Conservation (phyloP, 2,797 vertebrate species). For the Spea hammondii region DNA sequence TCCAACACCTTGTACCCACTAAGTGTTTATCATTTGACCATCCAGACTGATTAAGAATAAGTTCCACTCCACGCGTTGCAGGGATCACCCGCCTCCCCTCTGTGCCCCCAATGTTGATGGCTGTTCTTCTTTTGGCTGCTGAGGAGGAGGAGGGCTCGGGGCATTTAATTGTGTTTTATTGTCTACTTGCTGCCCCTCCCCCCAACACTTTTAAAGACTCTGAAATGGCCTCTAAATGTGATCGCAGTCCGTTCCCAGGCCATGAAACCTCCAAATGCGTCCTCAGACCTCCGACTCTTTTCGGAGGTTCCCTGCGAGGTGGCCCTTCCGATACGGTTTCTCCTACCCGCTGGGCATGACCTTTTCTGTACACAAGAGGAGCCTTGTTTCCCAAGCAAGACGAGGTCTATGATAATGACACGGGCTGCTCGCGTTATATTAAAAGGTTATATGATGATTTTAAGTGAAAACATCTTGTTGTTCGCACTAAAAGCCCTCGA, state of each 20-base stretch:
- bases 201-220: conserved; percentile 28
- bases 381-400: too few relatives aligned
- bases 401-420: too few relatives aligned
- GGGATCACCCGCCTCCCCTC: conserved; percentile 6
- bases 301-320: not conserved
- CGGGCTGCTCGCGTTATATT: too few relatives aligned
- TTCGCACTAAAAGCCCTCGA: too few relatives aligned
- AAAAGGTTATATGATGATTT: too few relatives aligned
- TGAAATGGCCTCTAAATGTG: conserved; percentile 4
- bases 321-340: too few relatives aligned
- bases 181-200: conserved; percentile 27
- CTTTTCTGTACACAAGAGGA: too few relatives aligned
- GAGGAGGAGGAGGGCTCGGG: conserved; percentile 16
- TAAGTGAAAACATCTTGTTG: too few relatives aligned
- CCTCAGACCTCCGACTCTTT: not conserved
- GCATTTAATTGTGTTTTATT: conserved; percentile 46
- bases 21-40: too few relatives aligned
- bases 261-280: not conserved
- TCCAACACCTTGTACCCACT: too few relatives aligned
- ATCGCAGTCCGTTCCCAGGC: not conserved
- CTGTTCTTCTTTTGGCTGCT: not conserved
- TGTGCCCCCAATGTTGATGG: conserved; percentile 15
- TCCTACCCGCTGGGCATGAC: too few relatives aligned
- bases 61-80: not conserved
- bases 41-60: too few relatives aligned